Evolutionary conservation across 2,888 invertebrate species (phyloP).

Genomic region (Phragmatobia fuliginosa): DNA sequence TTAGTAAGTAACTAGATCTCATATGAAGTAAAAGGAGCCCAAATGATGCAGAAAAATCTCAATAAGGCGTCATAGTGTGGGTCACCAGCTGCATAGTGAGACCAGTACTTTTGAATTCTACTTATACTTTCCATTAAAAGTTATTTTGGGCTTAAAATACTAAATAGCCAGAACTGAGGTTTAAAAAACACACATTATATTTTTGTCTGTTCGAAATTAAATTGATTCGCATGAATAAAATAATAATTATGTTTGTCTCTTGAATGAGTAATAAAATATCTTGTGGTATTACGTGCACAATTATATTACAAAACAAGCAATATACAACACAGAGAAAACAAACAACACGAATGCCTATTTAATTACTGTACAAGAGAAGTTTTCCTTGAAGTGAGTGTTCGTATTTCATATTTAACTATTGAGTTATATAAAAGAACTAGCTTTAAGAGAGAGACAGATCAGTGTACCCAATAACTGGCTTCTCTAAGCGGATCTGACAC

Average conservation of each 20-base stretch:
- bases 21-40: too few relatives aligned
- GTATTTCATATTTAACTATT: too few relatives aligned
- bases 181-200: not conserved
- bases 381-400: constrained; percentile 2
- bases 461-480: not conserved
- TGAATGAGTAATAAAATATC: not conserved
- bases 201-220: not conserved
- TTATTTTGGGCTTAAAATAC: too few relatives aligned
- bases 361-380: not conserved
- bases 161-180: not conserved
- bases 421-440: too few relatives aligned
- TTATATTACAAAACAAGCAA: not conserved
- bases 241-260: not conserved
- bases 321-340: not conserved
- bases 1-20: too few relatives aligned
- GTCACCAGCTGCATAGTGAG: too few relatives aligned
- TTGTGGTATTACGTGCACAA: not conserved
- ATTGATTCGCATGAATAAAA: not conserved
- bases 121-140: too few relatives aligned
- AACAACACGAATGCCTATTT: constrained; percentile 1
- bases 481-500: not conserved
- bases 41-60: too few relatives aligned
- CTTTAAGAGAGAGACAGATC: not conserved
- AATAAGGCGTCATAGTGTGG: too few relatives aligned
- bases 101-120: too few relatives aligned